Evolutionary conservation across 2,888 invertebrate genomes (phyloP), one percentile per base, ranked within the genome.

Genomic region (Agrotis exclamationis): DNA sequence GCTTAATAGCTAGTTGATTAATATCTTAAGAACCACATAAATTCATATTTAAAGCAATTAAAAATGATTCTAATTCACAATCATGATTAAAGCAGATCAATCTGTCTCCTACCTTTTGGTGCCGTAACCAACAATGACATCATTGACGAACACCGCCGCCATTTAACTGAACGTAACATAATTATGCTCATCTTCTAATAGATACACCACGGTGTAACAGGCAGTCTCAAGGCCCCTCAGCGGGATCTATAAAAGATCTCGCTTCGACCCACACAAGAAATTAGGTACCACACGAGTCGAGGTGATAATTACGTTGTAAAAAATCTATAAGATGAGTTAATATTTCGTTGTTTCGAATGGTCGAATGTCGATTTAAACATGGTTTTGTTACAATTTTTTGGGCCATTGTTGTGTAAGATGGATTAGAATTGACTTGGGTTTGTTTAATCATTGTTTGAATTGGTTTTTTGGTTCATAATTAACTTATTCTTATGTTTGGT

Each of bases 261-360:
- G 88, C 89, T 81, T 89, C 93, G 91, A 93, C 94, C 95, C 94
- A 95, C 94, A 93, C 94, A 93, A 91, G 94, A 93, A 94, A 95
- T 95, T 95, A 94, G 94, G 94, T 92, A 93, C 91, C 93, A 92
- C 93, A 95, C 95, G 93, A 90, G 91, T 88, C 87, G 89, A 95
- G 94, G 95, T 95, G 96, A 95, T 95, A 96, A 96, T 96, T 95
- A 95, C 87, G 89, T 93, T 93, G 93, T 91, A 95, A 95, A 95
- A 95, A 95, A 93, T 91, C 88, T 89, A 92, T 92, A 87, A 92
- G 91, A 93, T 90, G 92, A 93, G 90, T 94, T 94, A 93, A 95
- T 95, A 95, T 94, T 93, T 92, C 92, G 89, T 93, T 92, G 83
- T 91, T 89, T 88, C 89, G 88, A 93, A 91, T 91, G 91, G 90